Evolutionary conservation across 2,888 invertebrate species (phyloP), one percentile per base, ranked within the genome.

Genomic region (Monopis laevigella): DNA sequence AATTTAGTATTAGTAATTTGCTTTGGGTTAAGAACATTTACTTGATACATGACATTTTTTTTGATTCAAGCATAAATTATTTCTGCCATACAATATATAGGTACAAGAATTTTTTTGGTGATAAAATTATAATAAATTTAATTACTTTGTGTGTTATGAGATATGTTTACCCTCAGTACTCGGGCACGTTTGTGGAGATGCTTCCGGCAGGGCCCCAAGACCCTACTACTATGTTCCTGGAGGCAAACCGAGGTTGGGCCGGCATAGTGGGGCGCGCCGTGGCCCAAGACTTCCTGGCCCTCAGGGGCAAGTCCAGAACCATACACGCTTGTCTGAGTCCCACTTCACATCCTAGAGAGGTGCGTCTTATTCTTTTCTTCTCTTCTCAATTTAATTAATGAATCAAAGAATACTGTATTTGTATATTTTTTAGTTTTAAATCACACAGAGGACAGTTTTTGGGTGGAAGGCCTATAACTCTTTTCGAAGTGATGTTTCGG

Each of bases 301-400:
- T 90, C 51, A 67, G 87, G 13, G 47, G 44, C 6, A 67, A 82
- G 42, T 74, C 68, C 50, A 82, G 64, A 51, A 86, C 74, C 53
- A 83, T 90, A 48, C 91, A 92, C 58, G 92, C 92, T 40, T 93
- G 93, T 51, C 83, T 93, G 44, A 92, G 91, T 57, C 86, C 90
- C 18, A 87, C 86, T 41, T 82, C 85, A 29, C 89, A 89, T 57
- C 91, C 90, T 13, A 84, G 90, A 64, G 90, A 91, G 84, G 90
- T 88, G 48, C n/a, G 5, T 12, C 11, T 16, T 7, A 16, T 18
- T 26, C 38, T 42, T 38, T 40, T 29, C 8, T 27, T 39, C 28
- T n/a, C n/a, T n/a, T n/a, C n/a, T 21, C 8, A 21, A 21, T 5
- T 21, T 8, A 8, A 21, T 8, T 21, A 21, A 8, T 8, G 8